phyloP scores from a whole-genome alignment of 2,888 invertebrate genomes.

The Encarsia formosa region DNA sequence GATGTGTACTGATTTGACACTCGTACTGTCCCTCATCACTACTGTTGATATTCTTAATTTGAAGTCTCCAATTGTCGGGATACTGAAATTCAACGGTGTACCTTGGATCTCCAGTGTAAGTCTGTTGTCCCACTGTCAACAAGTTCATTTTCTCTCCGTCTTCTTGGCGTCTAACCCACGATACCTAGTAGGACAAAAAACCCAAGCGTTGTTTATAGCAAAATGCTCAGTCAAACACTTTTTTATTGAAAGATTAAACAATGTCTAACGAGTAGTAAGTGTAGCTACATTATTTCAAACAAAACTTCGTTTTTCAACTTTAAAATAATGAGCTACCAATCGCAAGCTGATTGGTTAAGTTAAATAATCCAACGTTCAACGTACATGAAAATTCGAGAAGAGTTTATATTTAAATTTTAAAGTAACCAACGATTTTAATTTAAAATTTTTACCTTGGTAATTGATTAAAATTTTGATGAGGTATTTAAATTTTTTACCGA shows the following conservation, averaged over 20 bases:
- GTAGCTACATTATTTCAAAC: too few relatives aligned
- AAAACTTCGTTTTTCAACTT: too few relatives aligned
- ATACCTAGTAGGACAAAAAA: constrained; percentile 55
- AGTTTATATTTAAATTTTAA: too few relatives aligned
- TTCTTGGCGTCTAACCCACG: constrained; percentile 64
- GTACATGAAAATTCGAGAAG: too few relatives aligned
- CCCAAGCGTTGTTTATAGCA: neutral
- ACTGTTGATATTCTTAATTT: constrained; percentile 53
- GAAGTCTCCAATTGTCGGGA: constrained; percentile 57
- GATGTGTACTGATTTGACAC: constrained; percentile 56
- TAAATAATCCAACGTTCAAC: too few relatives aligned
- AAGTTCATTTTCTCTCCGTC: constrained; percentile 63
- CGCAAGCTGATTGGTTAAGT: too few relatives aligned
- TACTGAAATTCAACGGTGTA: constrained; percentile 55
- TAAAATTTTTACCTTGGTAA: too few relatives aligned
- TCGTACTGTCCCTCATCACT: constrained; percentile 56
- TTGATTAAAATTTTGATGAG: too few relatives aligned
- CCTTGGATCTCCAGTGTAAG: constrained; percentile 63
- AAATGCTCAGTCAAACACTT: constrained; percentile 7
- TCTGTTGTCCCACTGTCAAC: constrained; percentile 63
- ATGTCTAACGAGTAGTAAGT: too few relatives aligned
- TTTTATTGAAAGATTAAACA: constrained; percentile 18
- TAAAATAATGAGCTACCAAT: too few relatives aligned
- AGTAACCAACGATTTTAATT: too few relatives aligned
- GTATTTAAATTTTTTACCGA: too few relatives aligned